A percentile compares a stretch with the other conserved stretches of the same genome.
Conservation (phyloP, 2,888 invertebrate species). For the Deilephila elpenor region DNA sequence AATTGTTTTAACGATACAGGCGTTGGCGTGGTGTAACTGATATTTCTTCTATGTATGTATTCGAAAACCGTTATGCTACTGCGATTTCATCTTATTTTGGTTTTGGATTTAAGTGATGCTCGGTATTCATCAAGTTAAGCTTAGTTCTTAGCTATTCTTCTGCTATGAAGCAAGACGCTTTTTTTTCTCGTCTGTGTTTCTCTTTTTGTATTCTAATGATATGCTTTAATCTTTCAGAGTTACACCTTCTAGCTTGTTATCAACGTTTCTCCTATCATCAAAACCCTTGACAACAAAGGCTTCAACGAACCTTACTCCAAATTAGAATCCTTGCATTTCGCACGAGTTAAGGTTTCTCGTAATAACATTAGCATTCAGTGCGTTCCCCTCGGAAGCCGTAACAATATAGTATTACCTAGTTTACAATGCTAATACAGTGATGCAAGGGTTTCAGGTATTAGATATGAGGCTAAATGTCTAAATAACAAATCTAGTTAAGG, state of each 20-base stretch:
- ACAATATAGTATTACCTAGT: slow-evolving; percentile 30
- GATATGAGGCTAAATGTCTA: not conserved
- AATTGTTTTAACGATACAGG: no score
- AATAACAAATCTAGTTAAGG: not conserved
- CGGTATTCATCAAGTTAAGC: no score
- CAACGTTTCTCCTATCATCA: not conserved
- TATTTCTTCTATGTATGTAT: no score
- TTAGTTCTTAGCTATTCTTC: no score
- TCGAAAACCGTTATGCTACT: not conserved
- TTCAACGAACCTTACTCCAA: not conserved
- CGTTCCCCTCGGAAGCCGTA: slow-evolving; percentile 34
- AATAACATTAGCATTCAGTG: slow-evolving; percentile 37
- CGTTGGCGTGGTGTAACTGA: no score
- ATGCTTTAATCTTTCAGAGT: no score
- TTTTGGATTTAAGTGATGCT: no score
- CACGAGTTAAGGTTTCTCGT: slow-evolving; percentile 36
- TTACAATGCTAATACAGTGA: slow-evolving; percentile 12
- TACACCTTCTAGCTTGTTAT: no score
- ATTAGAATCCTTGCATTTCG: slow-evolving; percentile 24
- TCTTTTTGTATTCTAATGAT: no score
- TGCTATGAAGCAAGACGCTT: no score
- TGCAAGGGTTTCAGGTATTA: slow-evolving; percentile 14
- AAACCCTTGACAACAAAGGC: not conserved
- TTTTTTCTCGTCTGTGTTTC: no score
- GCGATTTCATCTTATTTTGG: not conserved